Base-by-base conservation (phyloP, 1,140 invertebrate species). In the Aricia agestis region DNA sequence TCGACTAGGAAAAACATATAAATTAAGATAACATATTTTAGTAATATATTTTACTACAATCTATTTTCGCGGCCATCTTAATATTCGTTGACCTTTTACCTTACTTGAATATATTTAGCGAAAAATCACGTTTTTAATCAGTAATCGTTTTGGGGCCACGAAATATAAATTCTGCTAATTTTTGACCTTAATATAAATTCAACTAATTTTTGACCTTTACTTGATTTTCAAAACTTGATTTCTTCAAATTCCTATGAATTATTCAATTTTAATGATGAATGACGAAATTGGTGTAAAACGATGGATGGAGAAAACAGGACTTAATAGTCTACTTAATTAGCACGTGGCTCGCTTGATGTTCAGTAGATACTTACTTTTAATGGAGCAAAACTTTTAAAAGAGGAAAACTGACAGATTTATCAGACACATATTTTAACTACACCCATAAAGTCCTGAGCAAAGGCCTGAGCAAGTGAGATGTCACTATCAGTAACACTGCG, bases 221-320 rank as follows among this genome's bases (percentile, higher is more conserved):
- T 13, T 13, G 45, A 52, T 52, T 52, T 52, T 52, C 13, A 52
- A 15, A 52, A 52, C 42, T 52, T 13, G 42, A 52, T 52, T 52
- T 11, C 45, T 52, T 52, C 45, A 52, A 52, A 52, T 52, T 52
- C 45, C 45, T 52, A 52, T 52, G 45, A 52, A 52, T 52, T 52
- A 52, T 52, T 52, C 45, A 52, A 52, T 52, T 52, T 52, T 52
- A 52, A 52, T 52, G 13, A 52, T 52, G 10, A 13, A 15, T 52
- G 9, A 15, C 45, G 45, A 52, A 52, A 52, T 52, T 52, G 9
- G 45, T 52, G 45, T 52, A 52, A 52, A 52, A 15, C 13, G 45
- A 52, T 52, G 7, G 45, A 5, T 36, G 6, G 45, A 52, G 45
- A 52, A 52, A 52, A 52, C 45, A 52, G 45, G 45, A 52, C 13